A percentile compares a stretch with the other conserved stretches of the same genome.
These are phyloP conservation scores for Heliconius sara DNA, from an alignment of 2,888 invertebrate genomes.

Conservation along the genomic window DNA sequence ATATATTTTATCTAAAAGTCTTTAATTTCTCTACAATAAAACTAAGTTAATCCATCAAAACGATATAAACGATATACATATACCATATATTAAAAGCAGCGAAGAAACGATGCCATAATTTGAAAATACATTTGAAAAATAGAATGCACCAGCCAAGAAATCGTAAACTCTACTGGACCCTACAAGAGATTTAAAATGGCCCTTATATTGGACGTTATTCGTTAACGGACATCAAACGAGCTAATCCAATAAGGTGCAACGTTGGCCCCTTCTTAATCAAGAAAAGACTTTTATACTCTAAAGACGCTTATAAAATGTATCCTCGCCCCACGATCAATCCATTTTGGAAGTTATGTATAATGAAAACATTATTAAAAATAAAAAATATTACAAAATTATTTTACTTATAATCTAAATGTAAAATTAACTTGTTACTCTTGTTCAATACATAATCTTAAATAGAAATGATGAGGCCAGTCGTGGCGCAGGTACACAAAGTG, in stretches of 20 bases:
- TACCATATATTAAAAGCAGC: neutral
- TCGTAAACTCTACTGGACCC: conserved; percentile 25
- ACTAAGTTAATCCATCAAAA: neutral
- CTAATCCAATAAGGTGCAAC: conserved; percentile 80
- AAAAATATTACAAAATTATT: neutral
- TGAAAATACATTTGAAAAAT: neutral
- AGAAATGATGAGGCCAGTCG: too few species aligned
- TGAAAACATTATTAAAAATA: conserved; percentile 5
- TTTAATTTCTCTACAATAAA: neutral
- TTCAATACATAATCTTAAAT: too few species aligned
- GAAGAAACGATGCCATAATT: neutral
- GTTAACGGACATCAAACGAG: conserved; percentile 76
- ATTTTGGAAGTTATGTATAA: neutral
- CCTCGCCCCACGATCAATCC: conserved; percentile 23
- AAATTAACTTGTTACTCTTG: too few species aligned
- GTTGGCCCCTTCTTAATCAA: conserved; percentile 74
- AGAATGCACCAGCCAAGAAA: neutral
- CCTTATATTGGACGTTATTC: conserved; percentile 74
- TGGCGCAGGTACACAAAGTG: too few species aligned
- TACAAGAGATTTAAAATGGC: conserved; percentile 34
- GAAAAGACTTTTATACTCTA: conserved; percentile 43
- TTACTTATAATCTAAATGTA: too few species aligned
- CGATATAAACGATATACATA: neutral
- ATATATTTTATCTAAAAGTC: neutral
- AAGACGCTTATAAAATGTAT: conserved; percentile 35